These are phyloP conservation scores for Calliopum simillimum DNA, from an alignment of 2,888 invertebrate species.

Conservation along the genomic window DNA sequence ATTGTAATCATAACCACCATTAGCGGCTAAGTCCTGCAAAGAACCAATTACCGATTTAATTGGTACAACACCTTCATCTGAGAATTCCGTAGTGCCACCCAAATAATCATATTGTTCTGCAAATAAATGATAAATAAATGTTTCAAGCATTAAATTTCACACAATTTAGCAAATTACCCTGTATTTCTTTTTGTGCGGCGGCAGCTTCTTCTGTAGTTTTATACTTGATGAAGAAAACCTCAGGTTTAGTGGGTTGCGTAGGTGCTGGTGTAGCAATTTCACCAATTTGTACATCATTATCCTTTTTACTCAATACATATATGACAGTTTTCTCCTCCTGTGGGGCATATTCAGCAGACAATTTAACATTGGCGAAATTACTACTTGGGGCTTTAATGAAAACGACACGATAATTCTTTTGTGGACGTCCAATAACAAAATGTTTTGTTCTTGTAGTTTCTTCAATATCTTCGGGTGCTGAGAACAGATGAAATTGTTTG, in stretches of 20 bases:
- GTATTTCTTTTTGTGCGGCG: slow-evolving; percentile 63
- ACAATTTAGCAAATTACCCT: slow-evolving; percentile 49
- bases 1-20: slow-evolving; percentile 58
- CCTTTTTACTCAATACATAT: slow-evolving; percentile 64
- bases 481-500: slow-evolving; percentile 63
- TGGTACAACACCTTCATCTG: slow-evolving; percentile 59
- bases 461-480: slow-evolving; percentile 63
- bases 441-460: slow-evolving; percentile 52
- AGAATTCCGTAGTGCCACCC: slow-evolving; percentile 60
- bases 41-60: slow-evolving; percentile 60
- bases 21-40: slow-evolving; percentile 49
- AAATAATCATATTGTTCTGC: slow-evolving; percentile 62
- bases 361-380: too few relatives aligned
- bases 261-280: slow-evolving; percentile 59
- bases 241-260: slow-evolving; percentile 58
- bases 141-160: slow-evolving; percentile 56
- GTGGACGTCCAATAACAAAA: slow-evolving; percentile 60
- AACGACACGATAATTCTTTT: slow-evolving; percentile 64
- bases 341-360: slow-evolving; percentile 52
- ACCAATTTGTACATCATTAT: slow-evolving; percentile 55
- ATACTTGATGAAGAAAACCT: slow-evolving; percentile 66
- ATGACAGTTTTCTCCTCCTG: slow-evolving; percentile 66
- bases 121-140: slow-evolving; percentile 20
- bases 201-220: slow-evolving; percentile 64
- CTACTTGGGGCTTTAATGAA: slow-evolving; percentile 67